Evolutionary conservation across 2,113 vertebrate genomes (phyloP), one percentile per base, ranked within the genome.

Genomic region (Rana temporaria): DNA sequence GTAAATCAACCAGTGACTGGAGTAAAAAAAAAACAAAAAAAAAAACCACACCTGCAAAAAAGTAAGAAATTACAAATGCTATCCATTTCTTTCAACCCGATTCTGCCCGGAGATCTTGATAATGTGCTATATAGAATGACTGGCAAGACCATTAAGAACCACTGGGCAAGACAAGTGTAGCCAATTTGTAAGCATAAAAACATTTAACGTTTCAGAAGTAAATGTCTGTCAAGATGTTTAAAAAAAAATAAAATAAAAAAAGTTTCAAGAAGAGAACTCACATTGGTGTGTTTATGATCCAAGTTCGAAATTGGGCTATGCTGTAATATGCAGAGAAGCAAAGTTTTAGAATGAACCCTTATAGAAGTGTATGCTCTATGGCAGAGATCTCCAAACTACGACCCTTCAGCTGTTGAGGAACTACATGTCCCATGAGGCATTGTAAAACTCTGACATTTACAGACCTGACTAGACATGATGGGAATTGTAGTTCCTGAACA

Each of bases 211-310:
- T 75, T 62, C 56, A 81, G 72, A 81, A 82, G 84, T 81, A 87
- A 85, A 85, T 59, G 86, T 89, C 90, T 89, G 90, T 90, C 92
- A 90, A 91, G 93, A 95, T 92, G 90, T 91, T n/a, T n/a, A n/a
- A n/a, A n/a, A n/a, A n/a, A n/a, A 91, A 90, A 30, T 30, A 30
- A 30, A n/a, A n/a, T n/a, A n/a, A 93, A 90, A 93, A 75, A 91
- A 90, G 88, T 90, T 91, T 91, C 90, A 92, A 88, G 3, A 92
- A 93, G 90, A 87, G 85, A 91, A 89, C 90, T 90, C 26, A 90
- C 86, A 89, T 80, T 85, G 86, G 81, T 87, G 88, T 88, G 90
- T 84, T 71, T 89, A 90, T 91, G 91, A 91, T 89, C 75, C 85
- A 88, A 88, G 90, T 88, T 89, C 90, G 89, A 89, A 78, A 71